Conservation (phyloP, 2,113 vertebrate genomes). For the Strix aluco region DNA sequence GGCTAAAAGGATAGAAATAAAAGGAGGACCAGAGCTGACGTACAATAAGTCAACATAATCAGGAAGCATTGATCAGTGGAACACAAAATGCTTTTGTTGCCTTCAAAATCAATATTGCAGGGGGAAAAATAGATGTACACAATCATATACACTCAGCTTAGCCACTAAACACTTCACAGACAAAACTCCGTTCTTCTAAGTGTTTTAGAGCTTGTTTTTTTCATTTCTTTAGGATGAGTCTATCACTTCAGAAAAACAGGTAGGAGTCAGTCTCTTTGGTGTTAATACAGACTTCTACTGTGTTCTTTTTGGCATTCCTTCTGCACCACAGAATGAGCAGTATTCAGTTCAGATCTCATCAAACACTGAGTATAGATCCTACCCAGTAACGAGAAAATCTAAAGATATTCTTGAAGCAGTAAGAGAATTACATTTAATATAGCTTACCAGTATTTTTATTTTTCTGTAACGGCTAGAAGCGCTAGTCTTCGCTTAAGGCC, state of each 20-base stretch:
- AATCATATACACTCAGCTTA: not conserved
- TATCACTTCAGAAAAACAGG: not conserved
- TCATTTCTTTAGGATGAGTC: not conserved
- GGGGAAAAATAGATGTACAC: constrained; percentile 17
- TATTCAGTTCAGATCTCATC: not conserved
- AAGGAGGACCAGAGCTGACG: not conserved
- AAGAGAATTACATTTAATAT: not conserved
- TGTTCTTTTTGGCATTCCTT: not conserved
- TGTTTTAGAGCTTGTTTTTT: not conserved
- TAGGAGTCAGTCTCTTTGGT: not conserved
- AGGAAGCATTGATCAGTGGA: constrained; percentile 63
- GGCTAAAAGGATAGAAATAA: not conserved
- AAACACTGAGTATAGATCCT: not conserved
- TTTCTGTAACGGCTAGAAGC: not conserved
- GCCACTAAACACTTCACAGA: not conserved
- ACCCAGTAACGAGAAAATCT: not conserved
- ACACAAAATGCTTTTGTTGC: constrained; percentile 65
- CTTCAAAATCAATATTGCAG: constrained; percentile 54
- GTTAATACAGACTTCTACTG: not conserved
- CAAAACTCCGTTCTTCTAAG: not conserved
- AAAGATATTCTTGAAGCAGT: not conserved
- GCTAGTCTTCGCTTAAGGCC: not conserved
- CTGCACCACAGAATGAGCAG: not conserved
- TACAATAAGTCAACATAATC: constrained; percentile 23
- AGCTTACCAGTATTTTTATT: not conserved